Conservation (phyloP, 1,140 invertebrate species). For the Drosophila rufa region DNA sequence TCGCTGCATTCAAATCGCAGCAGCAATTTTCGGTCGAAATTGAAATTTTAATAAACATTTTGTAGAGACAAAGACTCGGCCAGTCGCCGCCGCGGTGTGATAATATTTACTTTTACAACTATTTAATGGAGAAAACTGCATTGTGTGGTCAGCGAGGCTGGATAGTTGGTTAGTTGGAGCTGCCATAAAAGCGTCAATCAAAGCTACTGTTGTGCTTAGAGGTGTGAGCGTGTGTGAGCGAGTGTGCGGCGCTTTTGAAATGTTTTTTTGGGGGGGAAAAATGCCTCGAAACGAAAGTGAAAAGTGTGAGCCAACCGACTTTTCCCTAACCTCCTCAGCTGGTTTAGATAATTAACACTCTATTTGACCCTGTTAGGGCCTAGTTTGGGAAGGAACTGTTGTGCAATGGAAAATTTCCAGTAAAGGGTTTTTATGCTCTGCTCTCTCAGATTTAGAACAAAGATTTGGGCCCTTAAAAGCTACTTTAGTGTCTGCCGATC, state of each 20-base stretch:
- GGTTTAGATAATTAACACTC: constrained; percentile 10
- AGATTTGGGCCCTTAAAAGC: constrained; percentile 1
- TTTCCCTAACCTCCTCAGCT: background rate
- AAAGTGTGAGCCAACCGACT: constrained; percentile 50
- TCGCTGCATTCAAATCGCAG: constrained; percentile 41
- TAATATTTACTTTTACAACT: constrained; percentile 57
- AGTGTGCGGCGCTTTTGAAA: constrained; percentile 54
- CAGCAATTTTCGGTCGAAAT: constrained; percentile 33
- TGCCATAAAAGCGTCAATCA: constrained; percentile 47
- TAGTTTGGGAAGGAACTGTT: background rate
- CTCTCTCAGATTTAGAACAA: constrained; percentile 3
- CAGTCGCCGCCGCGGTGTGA: constrained; percentile 28
- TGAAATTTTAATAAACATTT: constrained; percentile 36
- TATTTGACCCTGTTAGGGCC: constrained; percentile 4
- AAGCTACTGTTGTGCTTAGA: constrained; percentile 42
- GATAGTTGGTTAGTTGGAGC: constrained; percentile 18
- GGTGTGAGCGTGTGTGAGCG: constrained; percentile 35
- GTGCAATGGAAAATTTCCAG: background rate
- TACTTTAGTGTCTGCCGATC: background rate
- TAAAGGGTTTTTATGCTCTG: background rate
- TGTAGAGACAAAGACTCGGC: constrained; percentile 30
- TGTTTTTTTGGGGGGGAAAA: constrained; percentile 17
- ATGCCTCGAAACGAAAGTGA: constrained; percentile 57
- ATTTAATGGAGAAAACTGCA: constrained; percentile 55
- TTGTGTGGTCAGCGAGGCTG: constrained; percentile 11